Evolutionary conservation across 2,113 vertebrate species (phyloP), one percentile per base, ranked within the genome.

Genomic region (Myotis brandtii): DNA sequence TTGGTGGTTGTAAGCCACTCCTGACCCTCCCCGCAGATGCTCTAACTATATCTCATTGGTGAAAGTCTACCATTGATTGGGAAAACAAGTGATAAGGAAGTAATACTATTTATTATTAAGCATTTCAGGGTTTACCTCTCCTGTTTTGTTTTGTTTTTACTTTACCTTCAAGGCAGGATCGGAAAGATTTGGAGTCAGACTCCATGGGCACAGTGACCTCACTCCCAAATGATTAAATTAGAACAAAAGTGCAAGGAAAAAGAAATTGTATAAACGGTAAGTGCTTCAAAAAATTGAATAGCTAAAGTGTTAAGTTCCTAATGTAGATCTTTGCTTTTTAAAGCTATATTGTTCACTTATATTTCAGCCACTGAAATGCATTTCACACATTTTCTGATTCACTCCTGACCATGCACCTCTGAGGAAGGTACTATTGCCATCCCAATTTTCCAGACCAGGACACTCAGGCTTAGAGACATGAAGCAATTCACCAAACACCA

Each of bases 11-110:
- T 59, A 16, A 67, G n/a, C 48, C 32, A 40, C 30, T 59, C 34
- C 23, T 76, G 66, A 69, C 59, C n/a, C 12, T 90, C 13, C 25
- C 17, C 34, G 21, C 34, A 0, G 23, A 81, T 46, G 25, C 89
- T 86, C 69, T 92, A 14, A 66, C 16, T 34, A 14, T n/a, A 76
- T 59, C 12, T 52, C 70, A 20, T 1, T 54, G 67, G 52, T 54
- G 21, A 96, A 70, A 89, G 52, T 82, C 93, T 86, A 34, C 43
- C 34, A 54, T 48, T 46, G 6, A 25, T 52, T 81, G 30, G 62
- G 70, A 87, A 84, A 80, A 50, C 27, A 81, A 75, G 32, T 75
- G 43, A 91, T 46, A 90, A 94, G 52, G 92, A 96, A 93, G 25
- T 82, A 66, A 89, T 76, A 23, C 1, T 82, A 66, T 50, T 80